Evolutionary conservation across 2,888 invertebrate genomes (phyloP).

Genomic region (Tromatobia lineatoria): DNA sequence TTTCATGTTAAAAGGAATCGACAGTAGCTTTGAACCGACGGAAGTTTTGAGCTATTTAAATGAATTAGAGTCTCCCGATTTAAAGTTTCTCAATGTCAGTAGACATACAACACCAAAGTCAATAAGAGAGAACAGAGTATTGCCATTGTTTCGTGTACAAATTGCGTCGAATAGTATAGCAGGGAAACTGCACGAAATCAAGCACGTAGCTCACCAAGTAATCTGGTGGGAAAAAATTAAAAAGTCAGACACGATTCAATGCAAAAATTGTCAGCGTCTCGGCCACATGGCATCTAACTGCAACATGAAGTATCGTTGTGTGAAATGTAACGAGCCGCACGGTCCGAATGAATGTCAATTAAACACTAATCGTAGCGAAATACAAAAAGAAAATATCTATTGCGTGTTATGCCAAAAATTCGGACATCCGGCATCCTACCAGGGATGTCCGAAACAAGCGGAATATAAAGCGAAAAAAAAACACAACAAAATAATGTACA

Average conservation of each 20-base stretch:
- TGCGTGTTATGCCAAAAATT: constrained; percentile 7
- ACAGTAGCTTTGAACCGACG: constrained; percentile 27
- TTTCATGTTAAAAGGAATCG: constrained; percentile 29
- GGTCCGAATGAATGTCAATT: constrained; percentile 32
- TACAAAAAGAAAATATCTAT: too few relatives aligned
- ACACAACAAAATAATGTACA: too few relatives aligned
- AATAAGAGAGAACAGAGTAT: neutral
- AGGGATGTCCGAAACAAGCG: neutral
- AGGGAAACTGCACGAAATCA: constrained; percentile 30
- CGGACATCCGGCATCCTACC: constrained; percentile 20
- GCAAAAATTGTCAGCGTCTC: constrained; percentile 55
- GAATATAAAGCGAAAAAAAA: constrained; percentile 25
- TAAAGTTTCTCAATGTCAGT: neutral
- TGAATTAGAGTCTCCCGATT: neutral
- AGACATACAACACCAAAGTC: constrained; percentile 19
- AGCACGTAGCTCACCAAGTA: constrained; percentile 28
- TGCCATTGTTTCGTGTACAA: constrained; percentile 11
- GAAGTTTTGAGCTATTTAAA: neutral
- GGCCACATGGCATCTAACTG: constrained; percentile 49
- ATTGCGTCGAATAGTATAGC: constrained; percentile 4
- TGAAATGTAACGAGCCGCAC: constrained; percentile 41
- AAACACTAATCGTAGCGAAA: neutral
- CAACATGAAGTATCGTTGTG: constrained; percentile 47
- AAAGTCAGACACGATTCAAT: constrained; percentile 36
- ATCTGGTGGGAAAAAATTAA: constrained; percentile 36